phyloP scores from a whole-genome alignment of 2,113 vertebrate genomes.

The Hippocampus guttulatus region DNA sequence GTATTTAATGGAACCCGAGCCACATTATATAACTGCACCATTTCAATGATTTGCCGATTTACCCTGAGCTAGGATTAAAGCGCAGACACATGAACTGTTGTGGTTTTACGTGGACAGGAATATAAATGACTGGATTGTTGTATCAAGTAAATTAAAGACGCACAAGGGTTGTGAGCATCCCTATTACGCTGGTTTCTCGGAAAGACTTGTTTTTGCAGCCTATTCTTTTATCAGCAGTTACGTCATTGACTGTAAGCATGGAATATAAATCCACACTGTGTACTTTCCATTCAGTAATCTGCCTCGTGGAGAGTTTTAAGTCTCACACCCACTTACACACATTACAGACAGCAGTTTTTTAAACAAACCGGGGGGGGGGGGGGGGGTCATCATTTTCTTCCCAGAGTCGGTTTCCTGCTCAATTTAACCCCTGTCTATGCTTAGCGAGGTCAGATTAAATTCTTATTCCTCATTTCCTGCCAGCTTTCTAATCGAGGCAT shows the following conservation, averaged over 20 bases:
- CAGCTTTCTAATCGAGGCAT: background rate
- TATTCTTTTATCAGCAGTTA: slow-evolving; percentile 15
- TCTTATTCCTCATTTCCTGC: background rate
- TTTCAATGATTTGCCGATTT: slow-evolving; percentile 19
- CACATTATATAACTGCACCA: slow-evolving; percentile 24
- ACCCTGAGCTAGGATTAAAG: slow-evolving; percentile 23
- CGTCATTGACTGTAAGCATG: slow-evolving; percentile 25
- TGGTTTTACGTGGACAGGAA: slow-evolving; percentile 1
- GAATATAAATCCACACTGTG: slow-evolving; percentile 41
- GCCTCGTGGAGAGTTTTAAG: slow-evolving; percentile 34
- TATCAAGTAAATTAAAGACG: slow-evolving; percentile 15
- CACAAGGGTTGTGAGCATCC: slow-evolving; percentile 1
- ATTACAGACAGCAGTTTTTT: slow-evolving; percentile 30
- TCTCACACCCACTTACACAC: slow-evolving; percentile 17
- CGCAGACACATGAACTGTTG: slow-evolving; percentile 25
- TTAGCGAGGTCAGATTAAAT: background rate
- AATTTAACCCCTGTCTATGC: slow-evolving; percentile 23
- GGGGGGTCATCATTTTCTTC: slow-evolving; percentile 40
- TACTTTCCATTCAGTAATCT: slow-evolving; percentile 41
- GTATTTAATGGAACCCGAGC: slow-evolving; percentile 19
- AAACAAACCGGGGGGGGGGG: slow-evolving; percentile 21
- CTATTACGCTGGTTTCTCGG: background rate
- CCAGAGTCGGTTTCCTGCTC: slow-evolving; percentile 32
- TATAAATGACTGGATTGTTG: background rate
- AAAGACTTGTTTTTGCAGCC: slow-evolving; percentile 1